Percentiles rank a stretch among this genome's conserved stretches.
Conservation (phyloP, 2,113 vertebrate species). For the Philantomba maxwellii region DNA sequence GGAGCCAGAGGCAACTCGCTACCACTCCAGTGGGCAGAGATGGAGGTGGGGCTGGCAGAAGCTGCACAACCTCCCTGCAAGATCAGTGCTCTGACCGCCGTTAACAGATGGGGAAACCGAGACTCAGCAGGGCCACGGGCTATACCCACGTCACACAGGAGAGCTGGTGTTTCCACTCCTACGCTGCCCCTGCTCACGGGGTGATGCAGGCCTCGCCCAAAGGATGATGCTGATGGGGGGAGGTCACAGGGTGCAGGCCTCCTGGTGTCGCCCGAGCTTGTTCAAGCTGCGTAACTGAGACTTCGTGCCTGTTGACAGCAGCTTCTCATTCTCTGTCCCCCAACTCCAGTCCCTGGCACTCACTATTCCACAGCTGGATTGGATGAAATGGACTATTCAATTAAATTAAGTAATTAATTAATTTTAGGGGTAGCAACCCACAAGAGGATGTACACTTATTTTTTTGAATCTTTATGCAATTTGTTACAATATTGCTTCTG, state of each 20-base stretch:
- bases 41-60: background rate
- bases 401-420: background rate
- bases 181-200: background rate
- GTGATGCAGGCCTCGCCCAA: background rate
- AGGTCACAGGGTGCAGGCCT: background rate
- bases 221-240: background rate
- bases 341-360: background rate
- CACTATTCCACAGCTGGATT: background rate
- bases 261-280: background rate
- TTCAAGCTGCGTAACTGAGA: background rate
- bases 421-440: background rate
- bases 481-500: background rate
- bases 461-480: background rate
- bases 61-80: background rate
- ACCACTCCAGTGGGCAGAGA: rapidly evolving
- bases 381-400: background rate
- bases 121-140: background rate
- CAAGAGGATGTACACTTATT: background rate
- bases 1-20: background rate
- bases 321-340: background rate
- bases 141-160: background rate
- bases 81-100: background rate
- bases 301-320: background rate
- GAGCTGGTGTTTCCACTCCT: background rate
- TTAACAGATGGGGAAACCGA: background rate